Conservation (phyloP, 2,888 invertebrate genomes). For the Sphaerophoria rueppellii region DNA sequence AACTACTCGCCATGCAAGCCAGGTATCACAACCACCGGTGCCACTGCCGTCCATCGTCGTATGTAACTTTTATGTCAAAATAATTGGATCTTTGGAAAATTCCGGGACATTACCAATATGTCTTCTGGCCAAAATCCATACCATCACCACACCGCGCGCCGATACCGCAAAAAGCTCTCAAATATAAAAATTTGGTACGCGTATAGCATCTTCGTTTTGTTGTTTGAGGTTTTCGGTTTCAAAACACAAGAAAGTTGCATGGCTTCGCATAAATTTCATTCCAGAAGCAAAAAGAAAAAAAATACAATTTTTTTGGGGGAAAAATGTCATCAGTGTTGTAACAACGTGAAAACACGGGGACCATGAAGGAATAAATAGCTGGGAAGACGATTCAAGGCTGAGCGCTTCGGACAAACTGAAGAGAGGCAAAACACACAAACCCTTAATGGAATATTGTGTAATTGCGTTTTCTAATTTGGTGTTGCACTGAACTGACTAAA, state of each 20-base stretch:
- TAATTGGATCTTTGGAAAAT: slow-evolving; percentile 67
- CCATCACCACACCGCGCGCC: not conserved
- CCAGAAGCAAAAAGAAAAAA: slow-evolving; percentile 14
- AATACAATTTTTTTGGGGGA: slow-evolving; percentile 6
- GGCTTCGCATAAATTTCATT: slow-evolving; percentile 58
- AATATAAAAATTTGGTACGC: slow-evolving; percentile 7
- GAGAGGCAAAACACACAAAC: too few relatives aligned
- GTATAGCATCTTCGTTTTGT: slow-evolving; percentile 44
- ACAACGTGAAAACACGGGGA: not conserved
- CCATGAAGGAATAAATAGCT: not conserved
- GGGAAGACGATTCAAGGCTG: slow-evolving; percentile 13
- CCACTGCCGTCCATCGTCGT: not conserved
- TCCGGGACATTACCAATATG: slow-evolving; percentile 58
- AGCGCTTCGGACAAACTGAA: not conserved
- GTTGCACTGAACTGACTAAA: too few relatives aligned
- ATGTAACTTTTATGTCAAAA: slow-evolving; percentile 72
- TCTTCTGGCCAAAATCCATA: slow-evolving; percentile 30
- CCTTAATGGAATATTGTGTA: too few relatives aligned
- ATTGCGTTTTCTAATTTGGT: too few relatives aligned
- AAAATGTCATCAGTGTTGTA: slow-evolving; percentile 58
- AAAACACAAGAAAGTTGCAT: slow-evolving; percentile 26
- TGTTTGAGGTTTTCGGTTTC: slow-evolving; percentile 13
- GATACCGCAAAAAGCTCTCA: slow-evolving; percentile 41
- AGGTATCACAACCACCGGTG: not conserved
- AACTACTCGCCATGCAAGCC: slow-evolving; percentile 55